phyloP scores from a whole-genome alignment of 2,113 vertebrate species.

The Boleophthalmus pectinirostris region DNA sequence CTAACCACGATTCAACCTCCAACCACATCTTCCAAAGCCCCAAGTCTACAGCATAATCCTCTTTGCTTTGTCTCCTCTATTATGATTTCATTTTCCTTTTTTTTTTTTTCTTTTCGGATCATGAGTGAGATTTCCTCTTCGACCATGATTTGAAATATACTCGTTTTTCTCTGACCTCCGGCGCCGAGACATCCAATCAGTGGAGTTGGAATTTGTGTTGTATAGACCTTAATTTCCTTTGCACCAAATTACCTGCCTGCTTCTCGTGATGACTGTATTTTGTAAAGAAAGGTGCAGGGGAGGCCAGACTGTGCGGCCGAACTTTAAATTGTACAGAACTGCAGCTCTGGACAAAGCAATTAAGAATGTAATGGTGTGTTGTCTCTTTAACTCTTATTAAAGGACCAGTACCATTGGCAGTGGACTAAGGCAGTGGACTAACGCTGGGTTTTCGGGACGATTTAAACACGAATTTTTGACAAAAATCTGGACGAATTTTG shows the following conservation, averaged over 20 bases:
- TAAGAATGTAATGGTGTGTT: too few relatives aligned
- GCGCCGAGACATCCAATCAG: slow-evolving; percentile 45
- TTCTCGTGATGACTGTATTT: slow-evolving; percentile 20
- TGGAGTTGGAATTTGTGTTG: slow-evolving; percentile 24
- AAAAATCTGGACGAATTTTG: too few relatives aligned
- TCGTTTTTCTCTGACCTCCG: slow-evolving; percentile 48
- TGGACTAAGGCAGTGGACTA: too few relatives aligned
- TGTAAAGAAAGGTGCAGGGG: slow-evolving; percentile 2
- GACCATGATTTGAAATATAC: slow-evolving; percentile 41
- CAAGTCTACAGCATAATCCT: slow-evolving; percentile 26
- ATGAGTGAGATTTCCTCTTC: slow-evolving; percentile 34
- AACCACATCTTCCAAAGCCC: slow-evolving; percentile 22
- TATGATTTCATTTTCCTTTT: slow-evolving; percentile 11
- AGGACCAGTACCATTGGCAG: too few relatives aligned
- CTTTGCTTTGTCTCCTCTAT: slow-evolving; percentile 4
- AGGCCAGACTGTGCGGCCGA: too few relatives aligned
- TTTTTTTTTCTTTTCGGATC: too few relatives aligned
- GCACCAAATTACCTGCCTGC: slow-evolving; percentile 29
- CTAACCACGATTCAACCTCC: background rate
- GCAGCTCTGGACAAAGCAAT: background rate
- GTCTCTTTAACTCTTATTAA: too few relatives aligned
- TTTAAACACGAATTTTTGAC: too few relatives aligned
- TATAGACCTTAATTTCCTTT: slow-evolving; percentile 34
- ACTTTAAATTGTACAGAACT: background rate
- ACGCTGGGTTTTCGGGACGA: too few relatives aligned